Evolutionary conservation across 1,140 invertebrate genomes (phyloP), one percentile per base, ranked within the genome.

Genomic region (Theocolax elegans): DNA sequence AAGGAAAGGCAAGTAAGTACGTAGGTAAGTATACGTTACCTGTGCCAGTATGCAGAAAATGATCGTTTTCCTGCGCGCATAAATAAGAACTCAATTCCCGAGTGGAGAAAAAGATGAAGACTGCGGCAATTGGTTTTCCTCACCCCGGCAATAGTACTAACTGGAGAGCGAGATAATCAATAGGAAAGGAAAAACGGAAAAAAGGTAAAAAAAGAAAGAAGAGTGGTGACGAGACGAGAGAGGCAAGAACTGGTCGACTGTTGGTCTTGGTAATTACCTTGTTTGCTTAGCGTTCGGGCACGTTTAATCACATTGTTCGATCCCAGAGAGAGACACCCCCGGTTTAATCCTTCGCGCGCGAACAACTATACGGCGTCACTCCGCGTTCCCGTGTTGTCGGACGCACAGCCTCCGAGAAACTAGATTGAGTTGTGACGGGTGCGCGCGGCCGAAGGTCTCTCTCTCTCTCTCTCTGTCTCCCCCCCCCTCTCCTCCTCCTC

Each of bases 401-500:
- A 48, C 64, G 74, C 72, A 75, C 78, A 76, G 80, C 77, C 75
- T 79, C 77, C 73, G 78, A 79, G 77, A 79, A 79, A 83, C 83
- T 84, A 83, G 81, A 84, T 83, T 84, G 83, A 84, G 83, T 83
- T 84, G 83, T 84, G 82, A 84, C 80, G 80, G 83, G 77, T 80
- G 60, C 62, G 73, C 78, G 81, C 77, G 79, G 68, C 71, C 73
- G 72, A 80, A 79, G 78, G 77, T 75, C 76, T 77, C 76, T 67
- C 74, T 71, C 75, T 72, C 67, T 51, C 46, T 35, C 70, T 42
- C 66, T 54, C 56, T 51, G 49, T 53, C 59, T 54, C 51, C 17
- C 53, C 71, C 75, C 62, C 48, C 64, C 60, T 23, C 29, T 62
- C 27, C 19, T 15, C 44, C 27, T 65, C 46, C 13, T 25, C 21